A percentile compares a stretch with the other conserved stretches of the same genome.
These are phyloP conservation scores for Trileptium ribeirensis DNA, from an alignment of 2,888 invertebrate species.

Conservation along the genomic window DNA sequence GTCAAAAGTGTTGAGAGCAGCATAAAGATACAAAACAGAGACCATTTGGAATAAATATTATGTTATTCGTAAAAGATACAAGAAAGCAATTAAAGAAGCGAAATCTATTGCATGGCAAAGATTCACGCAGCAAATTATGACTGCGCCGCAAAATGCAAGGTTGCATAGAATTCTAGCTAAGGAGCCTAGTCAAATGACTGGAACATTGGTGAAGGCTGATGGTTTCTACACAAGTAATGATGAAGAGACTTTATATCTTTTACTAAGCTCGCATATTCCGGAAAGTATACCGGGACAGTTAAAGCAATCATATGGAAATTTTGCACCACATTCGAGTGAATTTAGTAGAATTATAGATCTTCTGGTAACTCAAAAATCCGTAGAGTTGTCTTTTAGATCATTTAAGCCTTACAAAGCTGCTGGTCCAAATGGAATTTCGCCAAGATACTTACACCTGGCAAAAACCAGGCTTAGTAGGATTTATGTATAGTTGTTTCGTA, in stretches of 20 bases:
- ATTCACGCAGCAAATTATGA: neutral
- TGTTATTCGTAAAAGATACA: neutral
- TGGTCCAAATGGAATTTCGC: neutral
- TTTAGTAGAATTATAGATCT: neutral
- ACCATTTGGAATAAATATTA: neutral
- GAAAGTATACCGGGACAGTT: too few species aligned
- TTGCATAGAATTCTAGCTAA: neutral
- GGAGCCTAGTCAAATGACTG: neutral
- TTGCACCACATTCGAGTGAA: neutral
- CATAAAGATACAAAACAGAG: neutral
- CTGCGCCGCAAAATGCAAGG: neutral
- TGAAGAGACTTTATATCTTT: neutral
- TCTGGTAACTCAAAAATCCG: neutral
- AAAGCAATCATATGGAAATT: neutral
- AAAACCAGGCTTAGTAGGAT: neutral
- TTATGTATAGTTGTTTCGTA: neutral
- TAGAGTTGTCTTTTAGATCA: neutral
- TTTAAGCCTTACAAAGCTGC: slow-evolving; percentile 19
- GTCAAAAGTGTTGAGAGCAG: too few species aligned
- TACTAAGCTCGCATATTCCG: neutral
- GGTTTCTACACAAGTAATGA: neutral
- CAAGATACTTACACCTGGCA: neutral
- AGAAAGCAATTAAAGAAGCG: neutral
- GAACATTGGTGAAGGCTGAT: neutral
- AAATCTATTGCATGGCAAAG: neutral